Conservation (phyloP, 2,797 vertebrate species). For the Galaxias olidus region DNA sequence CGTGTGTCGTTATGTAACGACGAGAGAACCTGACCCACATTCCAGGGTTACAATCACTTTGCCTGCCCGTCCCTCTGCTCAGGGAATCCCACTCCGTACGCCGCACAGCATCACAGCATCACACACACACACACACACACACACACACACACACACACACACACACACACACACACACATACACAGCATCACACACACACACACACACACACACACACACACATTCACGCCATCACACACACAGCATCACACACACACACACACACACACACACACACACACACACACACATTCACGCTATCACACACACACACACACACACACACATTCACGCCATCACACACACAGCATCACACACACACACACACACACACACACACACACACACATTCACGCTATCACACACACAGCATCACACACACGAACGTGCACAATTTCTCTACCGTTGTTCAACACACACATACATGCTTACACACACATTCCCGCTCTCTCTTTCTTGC, state of each 20-base stretch:
- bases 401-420: too few species aligned
- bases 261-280: too few species aligned
- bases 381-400: too few species aligned
- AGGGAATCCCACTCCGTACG: constrained; percentile 56
- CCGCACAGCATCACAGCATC: constrained; percentile 6
- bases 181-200: background rate
- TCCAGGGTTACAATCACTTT: constrained; percentile 38
- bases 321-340: background rate
- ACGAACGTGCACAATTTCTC: too few species aligned
- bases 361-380: constrained; percentile 4
- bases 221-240: too few species aligned
- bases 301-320: too few species aligned
- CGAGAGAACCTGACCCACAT: constrained; percentile 56
- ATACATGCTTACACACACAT: too few species aligned
- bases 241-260: constrained; percentile 3
- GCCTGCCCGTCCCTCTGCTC: constrained; percentile 16
- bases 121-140: background rate
- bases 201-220: constrained; percentile 1
- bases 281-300: too few species aligned
- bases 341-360: background rate
- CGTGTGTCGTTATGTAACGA: constrained; percentile 51
- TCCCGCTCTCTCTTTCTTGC: background rate
- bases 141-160: too few species aligned
- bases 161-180: background rate
- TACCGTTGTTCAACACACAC: too few species aligned